phyloP scores from a whole-genome alignment of 2,888 invertebrate species.

The Epinotia bilunana region DNA sequence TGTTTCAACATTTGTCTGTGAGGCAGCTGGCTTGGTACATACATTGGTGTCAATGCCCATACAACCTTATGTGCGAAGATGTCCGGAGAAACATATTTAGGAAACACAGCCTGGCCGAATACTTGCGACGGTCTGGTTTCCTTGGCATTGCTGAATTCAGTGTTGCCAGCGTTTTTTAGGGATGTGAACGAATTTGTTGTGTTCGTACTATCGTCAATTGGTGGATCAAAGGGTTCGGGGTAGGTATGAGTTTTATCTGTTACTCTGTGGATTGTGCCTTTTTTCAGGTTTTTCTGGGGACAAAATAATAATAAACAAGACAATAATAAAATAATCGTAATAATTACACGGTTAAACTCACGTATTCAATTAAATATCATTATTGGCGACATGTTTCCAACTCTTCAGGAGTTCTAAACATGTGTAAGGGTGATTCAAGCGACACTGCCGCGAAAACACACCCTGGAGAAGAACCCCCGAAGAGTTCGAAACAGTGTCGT shows the following conservation, averaged over 20 bases:
- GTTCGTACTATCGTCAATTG: conserved; percentile 43
- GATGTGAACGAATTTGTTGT: conserved; percentile 16
- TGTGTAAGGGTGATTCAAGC: too few relatives aligned
- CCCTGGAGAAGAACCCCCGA: too few relatives aligned
- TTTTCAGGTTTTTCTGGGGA: conserved; percentile 51
- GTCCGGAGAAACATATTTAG: conserved; percentile 50
- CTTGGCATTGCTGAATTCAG: conserved; percentile 30
- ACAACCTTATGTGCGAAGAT: conserved; percentile 49
- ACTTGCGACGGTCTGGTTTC: conserved; percentile 39
- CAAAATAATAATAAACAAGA: conserved; percentile 34
- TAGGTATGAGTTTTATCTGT: conserved; percentile 52
- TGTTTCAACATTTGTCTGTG: conserved; percentile 10
- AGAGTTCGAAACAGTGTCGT: too few relatives aligned
- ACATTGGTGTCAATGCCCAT: conserved; percentile 51
- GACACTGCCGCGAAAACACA: too few relatives aligned
- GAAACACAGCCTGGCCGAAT: conserved; percentile 57
- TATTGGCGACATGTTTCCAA: too few relatives aligned
- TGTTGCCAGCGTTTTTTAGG: not conserved
- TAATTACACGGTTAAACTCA: too few relatives aligned
- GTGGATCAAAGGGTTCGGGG: conserved; percentile 60
- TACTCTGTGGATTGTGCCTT: conserved; percentile 47
- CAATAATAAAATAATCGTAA: too few relatives aligned
- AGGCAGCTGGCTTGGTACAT: not conserved
- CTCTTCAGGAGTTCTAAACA: too few relatives aligned
- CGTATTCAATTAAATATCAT: too few relatives aligned